Percentiles rank a stretch among this genome's conserved stretches.
phyloP scores from a whole-genome alignment of 2,888 invertebrate species.

The Calephelis perditalis region DNA sequence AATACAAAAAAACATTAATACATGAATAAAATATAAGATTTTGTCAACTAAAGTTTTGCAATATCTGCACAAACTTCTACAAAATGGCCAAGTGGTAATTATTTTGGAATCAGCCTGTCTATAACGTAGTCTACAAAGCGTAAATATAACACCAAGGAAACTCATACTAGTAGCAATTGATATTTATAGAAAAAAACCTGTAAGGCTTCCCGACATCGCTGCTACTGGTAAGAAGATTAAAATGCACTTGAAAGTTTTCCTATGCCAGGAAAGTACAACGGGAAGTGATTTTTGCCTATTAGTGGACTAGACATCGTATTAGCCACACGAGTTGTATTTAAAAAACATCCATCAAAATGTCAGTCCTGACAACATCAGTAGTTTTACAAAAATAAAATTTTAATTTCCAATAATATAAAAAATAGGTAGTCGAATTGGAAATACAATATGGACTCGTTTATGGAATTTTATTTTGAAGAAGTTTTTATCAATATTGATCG shows the following conservation, averaged over 20 bases:
- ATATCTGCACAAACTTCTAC: too few relatives aligned
- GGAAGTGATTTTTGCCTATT: constrained; percentile 47
- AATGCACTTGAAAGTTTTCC: constrained; percentile 51
- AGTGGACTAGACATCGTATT: constrained; percentile 18
- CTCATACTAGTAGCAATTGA: not conserved
- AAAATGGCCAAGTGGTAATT: too few relatives aligned
- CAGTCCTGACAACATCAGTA: not conserved
- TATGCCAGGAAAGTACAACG: constrained; percentile 32
- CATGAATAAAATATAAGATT: too few relatives aligned
- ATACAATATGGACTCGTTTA: constrained; percentile 83
- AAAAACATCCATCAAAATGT: not conserved
- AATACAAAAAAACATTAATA: too few relatives aligned
- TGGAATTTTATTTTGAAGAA: constrained; percentile 88
- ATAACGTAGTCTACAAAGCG: too few relatives aligned
- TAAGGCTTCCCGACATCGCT: constrained; percentile 50
- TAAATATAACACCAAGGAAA: too few relatives aligned
- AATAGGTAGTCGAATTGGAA: constrained; percentile 18
- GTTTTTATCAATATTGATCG: constrained; percentile 85
- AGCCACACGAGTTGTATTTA: not conserved
- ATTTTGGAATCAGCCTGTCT: too few relatives aligned
- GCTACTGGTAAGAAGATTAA: constrained; percentile 54
- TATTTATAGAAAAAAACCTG: constrained; percentile 21
- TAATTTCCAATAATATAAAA: constrained; percentile 7
- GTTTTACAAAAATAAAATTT: not conserved
- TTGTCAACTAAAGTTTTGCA: too few relatives aligned